These are phyloP conservation scores for Tetrax tetrax DNA, from an alignment of 2,113 vertebrate genomes.

Conservation along the genomic window DNA sequence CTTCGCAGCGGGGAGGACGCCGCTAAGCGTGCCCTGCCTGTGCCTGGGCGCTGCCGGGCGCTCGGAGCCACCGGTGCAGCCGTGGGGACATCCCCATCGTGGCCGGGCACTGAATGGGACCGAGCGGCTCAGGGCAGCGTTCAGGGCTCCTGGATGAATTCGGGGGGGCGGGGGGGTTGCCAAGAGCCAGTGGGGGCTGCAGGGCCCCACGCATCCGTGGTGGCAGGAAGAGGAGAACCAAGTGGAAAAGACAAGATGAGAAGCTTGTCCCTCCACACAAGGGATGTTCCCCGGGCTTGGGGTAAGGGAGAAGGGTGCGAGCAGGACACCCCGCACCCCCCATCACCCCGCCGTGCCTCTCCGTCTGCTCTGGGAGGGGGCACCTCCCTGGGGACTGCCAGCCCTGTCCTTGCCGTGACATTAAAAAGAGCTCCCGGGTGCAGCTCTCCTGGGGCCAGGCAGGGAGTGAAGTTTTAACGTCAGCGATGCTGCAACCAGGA, in stretches of 20 bases:
- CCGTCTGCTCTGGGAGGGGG: not conserved
- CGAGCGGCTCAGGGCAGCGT: not conserved
- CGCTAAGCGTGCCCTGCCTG: accelerated
- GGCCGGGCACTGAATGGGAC: not conserved
- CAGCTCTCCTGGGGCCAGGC: not conserved
- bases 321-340: not conserved
- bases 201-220: not conserved
- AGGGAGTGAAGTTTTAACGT: not conserved
- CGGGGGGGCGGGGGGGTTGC: not conserved
- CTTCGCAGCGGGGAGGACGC: accelerated
- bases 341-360: not conserved
- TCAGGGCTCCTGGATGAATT: not conserved
- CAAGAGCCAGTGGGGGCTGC: not conserved
- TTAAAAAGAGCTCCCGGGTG: not conserved
- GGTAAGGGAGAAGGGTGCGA: not conserved
- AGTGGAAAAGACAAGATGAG: not conserved
- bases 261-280: not conserved
- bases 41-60: accelerated
- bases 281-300: not conserved
- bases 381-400: not conserved
- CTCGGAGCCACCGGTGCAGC: not conserved
- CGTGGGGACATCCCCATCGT: accelerated
- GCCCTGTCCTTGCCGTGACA: not conserved
- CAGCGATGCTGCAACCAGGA: not conserved
- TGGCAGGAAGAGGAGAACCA: not conserved